phyloP scores from a whole-genome alignment of 2,797 vertebrate species.

The Podargus strigoides region DNA sequence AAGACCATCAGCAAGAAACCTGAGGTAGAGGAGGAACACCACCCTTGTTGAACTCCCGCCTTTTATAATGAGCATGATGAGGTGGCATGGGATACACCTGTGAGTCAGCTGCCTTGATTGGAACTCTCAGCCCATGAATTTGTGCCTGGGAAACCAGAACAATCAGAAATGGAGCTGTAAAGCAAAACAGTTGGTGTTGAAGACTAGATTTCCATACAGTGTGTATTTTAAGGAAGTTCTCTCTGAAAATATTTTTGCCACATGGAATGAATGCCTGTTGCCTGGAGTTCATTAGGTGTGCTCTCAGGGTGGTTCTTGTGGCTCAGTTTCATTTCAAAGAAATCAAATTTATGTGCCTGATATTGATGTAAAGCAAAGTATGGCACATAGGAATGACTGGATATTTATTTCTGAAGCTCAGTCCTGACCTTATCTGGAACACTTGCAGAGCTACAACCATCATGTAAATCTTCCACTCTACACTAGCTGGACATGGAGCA shows the following conservation, averaged over 20 bases:
- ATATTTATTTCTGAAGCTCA: not conserved
- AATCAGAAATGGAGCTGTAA: not conserved
- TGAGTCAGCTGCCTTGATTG: no score
- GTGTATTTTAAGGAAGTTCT: not conserved
- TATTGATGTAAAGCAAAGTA: not conserved
- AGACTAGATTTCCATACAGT: not conserved
- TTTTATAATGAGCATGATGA: no score
- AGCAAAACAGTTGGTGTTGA: not conserved
- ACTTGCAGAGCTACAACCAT: not conserved
- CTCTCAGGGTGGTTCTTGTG: accelerated
- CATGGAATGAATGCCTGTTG: not conserved
- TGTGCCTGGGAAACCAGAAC: no score
- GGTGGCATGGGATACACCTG: no score
- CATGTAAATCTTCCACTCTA: not conserved
- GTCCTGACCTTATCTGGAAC: not conserved
- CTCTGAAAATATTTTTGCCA: not conserved
- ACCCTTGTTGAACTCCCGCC: no score
- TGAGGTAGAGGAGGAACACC: no score
- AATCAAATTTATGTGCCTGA: not conserved
- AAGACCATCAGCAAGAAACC: no score
- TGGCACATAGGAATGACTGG: not conserved
- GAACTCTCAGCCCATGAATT: no score
- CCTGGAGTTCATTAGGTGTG: not conserved
- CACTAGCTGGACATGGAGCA: not conserved
- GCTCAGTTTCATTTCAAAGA: not conserved